Conservation (phyloP, 2,113 vertebrate genomes). For the Pimephales promelas region DNA sequence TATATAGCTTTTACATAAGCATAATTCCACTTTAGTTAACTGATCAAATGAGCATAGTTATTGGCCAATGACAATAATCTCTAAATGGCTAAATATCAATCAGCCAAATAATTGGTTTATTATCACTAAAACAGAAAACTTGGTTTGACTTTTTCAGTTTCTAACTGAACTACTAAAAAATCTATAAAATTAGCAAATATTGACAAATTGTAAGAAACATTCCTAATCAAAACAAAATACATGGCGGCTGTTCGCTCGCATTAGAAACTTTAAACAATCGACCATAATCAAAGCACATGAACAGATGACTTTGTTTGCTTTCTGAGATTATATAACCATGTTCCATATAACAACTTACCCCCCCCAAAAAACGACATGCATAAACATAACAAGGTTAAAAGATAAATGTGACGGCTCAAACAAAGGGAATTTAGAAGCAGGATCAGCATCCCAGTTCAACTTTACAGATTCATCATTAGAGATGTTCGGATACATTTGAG, state of each 20-base stretch:
- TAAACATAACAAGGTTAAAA: neutral
- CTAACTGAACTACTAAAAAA: neutral
- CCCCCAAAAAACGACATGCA: neutral
- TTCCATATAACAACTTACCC: too few species aligned
- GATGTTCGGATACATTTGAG: neutral
- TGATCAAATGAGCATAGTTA: neutral
- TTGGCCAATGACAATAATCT: neutral
- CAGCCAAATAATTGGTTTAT: neutral
- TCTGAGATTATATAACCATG: neutral
- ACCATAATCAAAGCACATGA: neutral
- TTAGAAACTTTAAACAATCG: neutral
- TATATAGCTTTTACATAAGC: neutral
- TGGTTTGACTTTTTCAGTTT: neutral
- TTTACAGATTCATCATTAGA: neutral
- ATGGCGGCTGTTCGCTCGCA: neutral
- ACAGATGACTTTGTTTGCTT: neutral
- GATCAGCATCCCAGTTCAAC: neutral
- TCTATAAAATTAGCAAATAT: neutral
- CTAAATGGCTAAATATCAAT: neutral
- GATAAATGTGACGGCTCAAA: conserved; percentile 1
- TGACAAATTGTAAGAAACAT: neutral
- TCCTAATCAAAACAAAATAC: neutral
- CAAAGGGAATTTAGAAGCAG: neutral
- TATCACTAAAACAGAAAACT: neutral
- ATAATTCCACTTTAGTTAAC: neutral